A percentile compares a stretch with the other conserved stretches of the same genome.
These are phyloP conservation scores for Neoscelio sp. DNA, from an alignment of 2,888 invertebrate genomes.

Conservation along the genomic window DNA sequence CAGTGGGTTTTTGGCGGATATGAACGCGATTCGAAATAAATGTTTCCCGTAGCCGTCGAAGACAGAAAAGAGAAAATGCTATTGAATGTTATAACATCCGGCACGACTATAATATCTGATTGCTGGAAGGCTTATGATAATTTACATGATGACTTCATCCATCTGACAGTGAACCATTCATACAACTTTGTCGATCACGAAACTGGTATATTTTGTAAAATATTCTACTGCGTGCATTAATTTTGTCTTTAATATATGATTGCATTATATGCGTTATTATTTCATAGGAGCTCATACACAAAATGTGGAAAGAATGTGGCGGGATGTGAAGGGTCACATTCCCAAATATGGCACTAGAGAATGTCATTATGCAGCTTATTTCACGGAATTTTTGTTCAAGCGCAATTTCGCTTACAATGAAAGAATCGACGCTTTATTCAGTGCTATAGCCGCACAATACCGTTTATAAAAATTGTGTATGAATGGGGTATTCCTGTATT, in stretches of 20 bases:
- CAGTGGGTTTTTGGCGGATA: constrained; percentile 65
- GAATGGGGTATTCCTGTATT: too few species aligned
- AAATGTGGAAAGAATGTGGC: constrained; percentile 13
- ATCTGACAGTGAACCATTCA: too few species aligned
- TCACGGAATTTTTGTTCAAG: constrained; percentile 16
- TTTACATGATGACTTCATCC: too few species aligned
- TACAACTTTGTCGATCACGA: too few species aligned
- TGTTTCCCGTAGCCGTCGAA: constrained; percentile 54
- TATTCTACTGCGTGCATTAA: constrained; percentile 66
- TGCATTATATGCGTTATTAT: background rate
- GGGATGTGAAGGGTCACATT: constrained; percentile 1
- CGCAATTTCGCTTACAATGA: too few species aligned
- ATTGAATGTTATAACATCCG: too few species aligned
- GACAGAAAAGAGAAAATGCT: constrained; percentile 51
- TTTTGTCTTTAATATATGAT: constrained; percentile 29
- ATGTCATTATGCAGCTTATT: constrained; percentile 3
- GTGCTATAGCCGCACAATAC: too few species aligned
- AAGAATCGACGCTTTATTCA: too few species aligned
- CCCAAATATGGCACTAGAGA: background rate
- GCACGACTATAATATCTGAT: too few species aligned
- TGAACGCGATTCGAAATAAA: constrained; percentile 34
- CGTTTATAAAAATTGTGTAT: too few species aligned
- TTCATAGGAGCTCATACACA: constrained; percentile 17
- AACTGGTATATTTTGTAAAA: too few species aligned
- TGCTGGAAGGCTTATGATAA: too few species aligned